Evolutionary conservation across 2,888 invertebrate genomes (phyloP).

Genomic region (Drosophila planitibia): DNA sequence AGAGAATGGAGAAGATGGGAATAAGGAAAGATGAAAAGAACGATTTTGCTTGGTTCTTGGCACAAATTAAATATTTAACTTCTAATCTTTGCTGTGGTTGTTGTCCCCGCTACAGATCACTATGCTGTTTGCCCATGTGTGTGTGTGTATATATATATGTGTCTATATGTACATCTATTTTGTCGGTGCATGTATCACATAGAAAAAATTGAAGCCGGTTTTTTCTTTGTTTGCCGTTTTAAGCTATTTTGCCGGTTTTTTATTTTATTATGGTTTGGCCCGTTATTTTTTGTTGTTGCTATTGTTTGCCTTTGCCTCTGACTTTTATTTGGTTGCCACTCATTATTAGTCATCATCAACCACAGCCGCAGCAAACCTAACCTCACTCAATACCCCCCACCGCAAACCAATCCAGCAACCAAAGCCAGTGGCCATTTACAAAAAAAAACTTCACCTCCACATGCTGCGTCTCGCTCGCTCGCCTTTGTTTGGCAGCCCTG

Average conservation of each 20-base stretch:
- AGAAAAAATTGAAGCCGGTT: slow-evolving; percentile 66
- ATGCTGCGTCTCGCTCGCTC: slow-evolving; percentile 20
- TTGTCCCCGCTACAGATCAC: slow-evolving; percentile 27
- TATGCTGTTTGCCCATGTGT: slow-evolving; percentile 11
- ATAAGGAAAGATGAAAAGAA: not conserved
- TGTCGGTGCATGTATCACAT: not conserved
- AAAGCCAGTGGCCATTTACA: slow-evolving; percentile 30
- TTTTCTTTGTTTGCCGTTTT: slow-evolving; percentile 68
- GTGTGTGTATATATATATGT: not conserved
- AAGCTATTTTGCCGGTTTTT: slow-evolving; percentile 70
- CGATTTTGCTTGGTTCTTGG: not conserved
- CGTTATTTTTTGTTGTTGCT: slow-evolving; percentile 44
- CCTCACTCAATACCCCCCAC: slow-evolving; percentile 17
- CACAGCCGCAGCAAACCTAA: slow-evolving; percentile 36
- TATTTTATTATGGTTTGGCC: slow-evolving; percentile 47
- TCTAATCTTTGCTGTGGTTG: slow-evolving; percentile 4
- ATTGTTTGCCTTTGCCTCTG: slow-evolving; percentile 35
- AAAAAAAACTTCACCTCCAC: slow-evolving; percentile 24
- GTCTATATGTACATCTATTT: not conserved
- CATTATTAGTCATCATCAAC: slow-evolving; percentile 69
- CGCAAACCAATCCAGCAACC: not conserved
- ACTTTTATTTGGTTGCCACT: slow-evolving; percentile 22
- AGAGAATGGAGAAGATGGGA: not conserved
- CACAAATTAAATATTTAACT: not conserved
- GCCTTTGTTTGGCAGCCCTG: slow-evolving; percentile 60